Evolutionary conservation across 2,888 invertebrate species (phyloP), one percentile per base, ranked within the genome.

Genomic region (Drosophila testacea): DNA sequence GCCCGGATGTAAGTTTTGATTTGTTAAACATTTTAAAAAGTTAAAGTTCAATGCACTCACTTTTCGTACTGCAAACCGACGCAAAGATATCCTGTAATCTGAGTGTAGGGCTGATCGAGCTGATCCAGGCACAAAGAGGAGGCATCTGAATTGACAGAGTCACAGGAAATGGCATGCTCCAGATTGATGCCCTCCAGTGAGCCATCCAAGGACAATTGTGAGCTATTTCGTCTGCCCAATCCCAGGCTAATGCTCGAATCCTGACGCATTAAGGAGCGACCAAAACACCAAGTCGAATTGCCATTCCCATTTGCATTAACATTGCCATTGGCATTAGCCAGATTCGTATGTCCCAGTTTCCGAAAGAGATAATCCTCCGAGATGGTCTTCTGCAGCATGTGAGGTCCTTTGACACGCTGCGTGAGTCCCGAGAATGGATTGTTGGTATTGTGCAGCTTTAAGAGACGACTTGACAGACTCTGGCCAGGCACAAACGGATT

Each of bases 11-110:
- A 22, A 22, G 3, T 22, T 22, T 22, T 22, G 22, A 22, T 2
- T 1, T 1, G 2, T 22, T 22, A 22, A 22, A 22, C 22, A 22
- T 3, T 22, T 22, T 22, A 22, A 22, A 22, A 16, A 16, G 16
- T 16, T 16, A 16, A 9, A n/a, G 7, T 39, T 27, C 7, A 27
- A 28, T 22, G 3, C n/a, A 83, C 93, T 93, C 92, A 96, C 95
- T 95, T 95, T 91, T 96, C 96, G 89, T 95, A 96, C 90, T 96
- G 95, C 55, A 97, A 93, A 9, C 96, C 96, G 72, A 96, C 94
- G 91, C 96, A 96, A 6, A 97, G 92, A 90, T 96, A 95, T 5
- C 96, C 96, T 1, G 96, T 96, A 64, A 95, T 93, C 72, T 95
- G 95, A 9, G 95, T 94, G 81, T 94, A 94, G 7, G 95, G 94